phyloP scores from a whole-genome alignment of 2,797 vertebrate genomes.

The Petrocephalus schoutedeni region DNA sequence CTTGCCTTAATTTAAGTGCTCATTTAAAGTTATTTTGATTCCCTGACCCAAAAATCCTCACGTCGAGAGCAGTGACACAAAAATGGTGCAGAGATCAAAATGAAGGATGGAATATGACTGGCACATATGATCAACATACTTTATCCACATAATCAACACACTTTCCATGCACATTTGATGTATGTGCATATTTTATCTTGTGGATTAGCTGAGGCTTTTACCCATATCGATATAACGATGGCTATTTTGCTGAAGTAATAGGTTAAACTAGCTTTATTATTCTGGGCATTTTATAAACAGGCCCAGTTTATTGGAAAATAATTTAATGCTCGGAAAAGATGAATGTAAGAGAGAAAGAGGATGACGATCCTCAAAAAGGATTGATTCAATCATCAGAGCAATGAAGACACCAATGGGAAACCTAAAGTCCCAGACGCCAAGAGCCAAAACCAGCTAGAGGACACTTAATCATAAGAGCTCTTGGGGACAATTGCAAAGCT shows the following conservation, averaged over 20 bases:
- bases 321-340: neutral
- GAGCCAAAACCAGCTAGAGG: neutral
- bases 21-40: conserved; percentile 1
- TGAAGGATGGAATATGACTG: neutral
- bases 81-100: neutral
- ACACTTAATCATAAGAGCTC: neutral
- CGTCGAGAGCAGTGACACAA: neutral
- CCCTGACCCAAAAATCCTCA: conserved; percentile 6
- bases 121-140: too few relatives aligned
- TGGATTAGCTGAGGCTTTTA: neutral
- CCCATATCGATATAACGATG: neutral
- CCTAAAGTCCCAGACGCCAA: neutral
- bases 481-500: neutral
- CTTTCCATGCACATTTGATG: neutral
- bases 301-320: neutral
- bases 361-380: neutral
- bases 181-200: conserved; percentile 1
- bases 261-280: neutral
- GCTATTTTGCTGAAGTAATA: neutral
- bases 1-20: neutral
- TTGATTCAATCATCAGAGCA: neutral
- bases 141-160: neutral
- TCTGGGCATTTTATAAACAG: neutral
- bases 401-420: neutral
- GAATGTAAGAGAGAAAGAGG: neutral